Evolutionary conservation across 1,140 invertebrate genomes (phyloP).

Genomic region (Drosophila ercepeae): DNA sequence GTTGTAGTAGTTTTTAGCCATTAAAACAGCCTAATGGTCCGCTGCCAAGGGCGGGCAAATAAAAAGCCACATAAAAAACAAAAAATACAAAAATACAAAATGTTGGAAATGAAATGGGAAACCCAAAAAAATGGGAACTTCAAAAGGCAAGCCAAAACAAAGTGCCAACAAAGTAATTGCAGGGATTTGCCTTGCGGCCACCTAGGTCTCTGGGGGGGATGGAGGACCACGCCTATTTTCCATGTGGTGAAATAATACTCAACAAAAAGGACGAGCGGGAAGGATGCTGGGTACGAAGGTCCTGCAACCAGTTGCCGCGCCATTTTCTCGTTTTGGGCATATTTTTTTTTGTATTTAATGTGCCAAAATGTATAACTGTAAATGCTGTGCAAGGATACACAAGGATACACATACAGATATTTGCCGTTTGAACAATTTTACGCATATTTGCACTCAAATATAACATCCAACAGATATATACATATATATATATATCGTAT

Average conservation of each 20-base stretch:
- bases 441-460: constrained; percentile 76
- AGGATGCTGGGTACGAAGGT: not conserved
- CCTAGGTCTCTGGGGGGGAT: not conserved
- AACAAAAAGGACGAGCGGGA: no score
- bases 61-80: constrained; percentile 19
- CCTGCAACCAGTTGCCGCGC: constrained; percentile 41
- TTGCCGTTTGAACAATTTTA: constrained; percentile 62
- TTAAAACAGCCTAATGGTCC: constrained; percentile 42
- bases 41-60: constrained; percentile 17
- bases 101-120: not conserved
- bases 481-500: not conserved
- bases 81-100: not conserved
- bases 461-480: constrained; percentile 30
- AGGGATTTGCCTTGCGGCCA: constrained; percentile 60
- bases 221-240: constrained; percentile 44
- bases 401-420: not conserved
- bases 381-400: constrained; percentile 18
- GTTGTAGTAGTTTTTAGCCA: constrained; percentile 24
- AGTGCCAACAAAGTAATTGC: constrained; percentile 77
- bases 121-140: constrained; percentile 45
- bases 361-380: constrained; percentile 39
- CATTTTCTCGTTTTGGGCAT: constrained; percentile 22
- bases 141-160: constrained; percentile 63
- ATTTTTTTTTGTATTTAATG: constrained; percentile 23
- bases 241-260: constrained; percentile 34